Evolutionary conservation across 2,888 invertebrate species (phyloP).

Genomic region (Pseudeuparius sepicola): DNA sequence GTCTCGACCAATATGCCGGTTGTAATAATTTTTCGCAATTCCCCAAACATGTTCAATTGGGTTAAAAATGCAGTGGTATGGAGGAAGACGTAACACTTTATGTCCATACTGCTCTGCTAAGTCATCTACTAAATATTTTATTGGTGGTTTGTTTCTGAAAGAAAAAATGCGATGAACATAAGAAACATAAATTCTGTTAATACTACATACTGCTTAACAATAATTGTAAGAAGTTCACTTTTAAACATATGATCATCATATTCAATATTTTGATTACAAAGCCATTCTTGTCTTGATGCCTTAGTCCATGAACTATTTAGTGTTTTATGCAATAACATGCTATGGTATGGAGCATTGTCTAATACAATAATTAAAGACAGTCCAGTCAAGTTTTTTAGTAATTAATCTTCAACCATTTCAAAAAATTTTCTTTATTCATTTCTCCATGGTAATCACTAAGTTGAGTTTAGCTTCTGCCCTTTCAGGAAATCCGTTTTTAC

Average conservation of each 20-base stretch:
- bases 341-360: slow-evolving; percentile 16
- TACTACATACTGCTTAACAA: too few relatives aligned
- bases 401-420: slow-evolving; percentile 11
- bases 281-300: slow-evolving; percentile 9
- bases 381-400: slow-evolving; percentile 7
- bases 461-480: slow-evolving; percentile 9
- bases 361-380: slow-evolving; percentile 9
- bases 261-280: slow-evolving; percentile 5
- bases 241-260: slow-evolving; percentile 5
- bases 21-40: slow-evolving; percentile 12
- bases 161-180: too few relatives aligned
- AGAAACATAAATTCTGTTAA: too few relatives aligned
- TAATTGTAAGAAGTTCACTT: too few relatives aligned
- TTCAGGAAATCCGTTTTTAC: slow-evolving; percentile 11
- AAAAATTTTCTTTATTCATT: slow-evolving; percentile 11
- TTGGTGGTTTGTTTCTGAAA: too few relatives aligned
- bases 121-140: slow-evolving; percentile 7
- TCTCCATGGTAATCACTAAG: slow-evolving; percentile 6
- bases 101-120: slow-evolving; percentile 16
- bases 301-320: slow-evolving; percentile 10
- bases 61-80: too few relatives aligned
- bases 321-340: slow-evolving; percentile 7
- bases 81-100: slow-evolving; percentile 15
- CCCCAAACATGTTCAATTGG: slow-evolving; percentile 19
- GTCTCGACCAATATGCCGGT: slow-evolving; percentile 11